Evolutionary conservation across 2,888 invertebrate genomes (phyloP).

Genomic region (Ornithoptera priamus): DNA sequence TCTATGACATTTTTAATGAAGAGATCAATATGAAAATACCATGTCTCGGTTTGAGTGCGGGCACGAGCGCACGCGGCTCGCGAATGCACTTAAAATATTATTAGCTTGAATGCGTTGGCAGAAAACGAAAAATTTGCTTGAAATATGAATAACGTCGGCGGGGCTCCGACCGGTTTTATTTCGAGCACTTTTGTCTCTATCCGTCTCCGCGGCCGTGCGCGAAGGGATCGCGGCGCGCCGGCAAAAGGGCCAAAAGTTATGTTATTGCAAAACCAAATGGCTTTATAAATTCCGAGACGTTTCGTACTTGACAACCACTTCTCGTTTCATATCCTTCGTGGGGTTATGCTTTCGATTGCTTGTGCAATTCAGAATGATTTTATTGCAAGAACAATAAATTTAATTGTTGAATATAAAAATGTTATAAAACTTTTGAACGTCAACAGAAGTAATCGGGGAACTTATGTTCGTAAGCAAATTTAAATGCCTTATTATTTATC

Average conservation of each 20-base stretch:
- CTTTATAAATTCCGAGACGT: conserved; percentile 57
- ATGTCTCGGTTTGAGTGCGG: conserved; percentile 3
- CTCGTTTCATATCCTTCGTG: conserved; percentile 45
- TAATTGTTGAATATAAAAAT: conserved; percentile 38
- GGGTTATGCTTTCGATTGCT: conserved; percentile 46
- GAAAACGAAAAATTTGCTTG: conserved; percentile 25
- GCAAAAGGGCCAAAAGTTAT: conserved; percentile 60
- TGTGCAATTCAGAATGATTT: conserved; percentile 9
- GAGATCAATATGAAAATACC: conserved; percentile 13
- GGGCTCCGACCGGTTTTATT: conserved; percentile 29
- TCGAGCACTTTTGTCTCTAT: conserved; percentile 31
- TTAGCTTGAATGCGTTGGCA: conserved; percentile 21
- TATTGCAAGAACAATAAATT: conserved; percentile 17
- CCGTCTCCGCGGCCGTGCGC: conserved; percentile 32
- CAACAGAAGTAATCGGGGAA: not conserved
- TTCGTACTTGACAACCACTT: conserved; percentile 50
- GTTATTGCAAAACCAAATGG: conserved; percentile 54
- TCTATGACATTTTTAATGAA: conserved; percentile 27
- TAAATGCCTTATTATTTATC: not conserved
- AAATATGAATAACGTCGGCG: conserved; percentile 29
- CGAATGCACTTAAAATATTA: conserved; percentile 29
- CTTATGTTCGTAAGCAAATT: not conserved
- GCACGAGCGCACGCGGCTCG: conserved; percentile 5
- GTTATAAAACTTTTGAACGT: not conserved
- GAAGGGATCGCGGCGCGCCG: conserved; percentile 37